Evolutionary conservation across 2,113 vertebrate species (phyloP).

Genomic region (Holacanthus passer): DNA sequence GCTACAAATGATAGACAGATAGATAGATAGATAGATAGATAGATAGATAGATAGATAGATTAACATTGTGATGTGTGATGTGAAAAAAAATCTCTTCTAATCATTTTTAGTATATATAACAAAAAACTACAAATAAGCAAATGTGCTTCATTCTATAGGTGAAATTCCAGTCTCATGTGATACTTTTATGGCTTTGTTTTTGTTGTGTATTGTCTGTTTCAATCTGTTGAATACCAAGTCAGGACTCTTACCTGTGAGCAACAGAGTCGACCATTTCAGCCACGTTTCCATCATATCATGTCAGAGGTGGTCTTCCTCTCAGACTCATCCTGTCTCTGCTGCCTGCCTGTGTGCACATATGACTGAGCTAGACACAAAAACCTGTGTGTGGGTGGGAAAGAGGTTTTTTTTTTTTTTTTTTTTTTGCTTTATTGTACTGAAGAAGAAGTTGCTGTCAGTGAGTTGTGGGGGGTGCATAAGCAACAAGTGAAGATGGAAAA

Average conservation of each 20-base stretch:
- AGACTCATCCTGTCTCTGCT: constrained; percentile 48
- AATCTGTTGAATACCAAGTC: not conserved
- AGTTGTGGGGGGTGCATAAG: not conserved
- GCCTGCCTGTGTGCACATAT: constrained; percentile 15
- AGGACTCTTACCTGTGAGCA: constrained; percentile 69
- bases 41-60: constrained; percentile 7
- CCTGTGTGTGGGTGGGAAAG: constrained; percentile 36
- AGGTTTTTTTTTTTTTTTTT: not conserved
- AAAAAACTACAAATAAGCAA: not conserved
- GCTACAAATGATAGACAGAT: constrained; percentile 1
- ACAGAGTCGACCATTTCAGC: constrained; percentile 12
- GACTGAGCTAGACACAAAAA: constrained; percentile 2
- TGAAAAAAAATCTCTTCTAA: no score
- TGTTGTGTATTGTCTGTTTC: not conserved
- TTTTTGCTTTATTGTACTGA: not conserved
- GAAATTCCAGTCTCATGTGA: not conserved
- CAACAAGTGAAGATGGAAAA: constrained; percentile 39
- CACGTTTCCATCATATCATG: constrained; percentile 55
- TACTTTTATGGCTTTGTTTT: not conserved
- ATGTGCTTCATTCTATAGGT: not conserved
- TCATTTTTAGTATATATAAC: no score
- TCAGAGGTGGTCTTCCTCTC: constrained; percentile 37
- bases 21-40: constrained; percentile 7
- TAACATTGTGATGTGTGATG: not conserved
- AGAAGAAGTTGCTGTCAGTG: constrained; percentile 7